These are phyloP conservation scores for Fulmarus glacialis DNA, from an alignment of 2,113 vertebrate species.

Conservation along the genomic window DNA sequence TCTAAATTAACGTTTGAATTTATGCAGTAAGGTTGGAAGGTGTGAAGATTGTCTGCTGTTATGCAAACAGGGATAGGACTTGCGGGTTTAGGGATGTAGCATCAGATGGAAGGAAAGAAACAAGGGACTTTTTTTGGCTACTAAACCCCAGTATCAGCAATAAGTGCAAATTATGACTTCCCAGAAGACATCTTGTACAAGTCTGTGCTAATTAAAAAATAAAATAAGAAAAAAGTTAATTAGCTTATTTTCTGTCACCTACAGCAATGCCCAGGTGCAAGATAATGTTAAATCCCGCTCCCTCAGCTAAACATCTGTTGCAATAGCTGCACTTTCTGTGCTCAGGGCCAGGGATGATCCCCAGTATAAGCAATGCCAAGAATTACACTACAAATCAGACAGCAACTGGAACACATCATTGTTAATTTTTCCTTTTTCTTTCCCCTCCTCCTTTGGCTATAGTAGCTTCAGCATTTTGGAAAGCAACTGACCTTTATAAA, in stretches of 20 bases:
- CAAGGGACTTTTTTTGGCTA: conserved; percentile 33
- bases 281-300: conserved; percentile 41
- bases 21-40: conserved; percentile 49
- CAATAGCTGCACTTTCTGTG: conserved; percentile 24
- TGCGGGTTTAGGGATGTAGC: conserved; percentile 24
- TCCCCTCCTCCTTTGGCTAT: neutral
- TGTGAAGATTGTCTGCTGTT: conserved; percentile 48
- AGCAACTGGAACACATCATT: neutral
- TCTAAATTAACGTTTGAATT: conserved; percentile 49
- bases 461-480: neutral
- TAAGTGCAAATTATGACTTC: conserved; percentile 57
- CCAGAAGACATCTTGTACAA: conserved; percentile 61
- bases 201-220: conserved; percentile 70
- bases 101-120: conserved; percentile 58
- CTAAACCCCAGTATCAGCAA: conserved; percentile 40
- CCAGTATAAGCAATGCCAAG: conserved; percentile 16
- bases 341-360: conserved; percentile 45
- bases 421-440: neutral
- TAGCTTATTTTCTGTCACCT: conserved; percentile 65
- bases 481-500: neutral
- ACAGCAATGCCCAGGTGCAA: conserved; percentile 61
- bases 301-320: conserved; percentile 51
- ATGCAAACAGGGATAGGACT: conserved; percentile 30
- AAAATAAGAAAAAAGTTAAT: conserved; percentile 61
- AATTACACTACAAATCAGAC: neutral